Conservation (phyloP, 2,113 vertebrate genomes). For the Tyrannus savana region DNA sequence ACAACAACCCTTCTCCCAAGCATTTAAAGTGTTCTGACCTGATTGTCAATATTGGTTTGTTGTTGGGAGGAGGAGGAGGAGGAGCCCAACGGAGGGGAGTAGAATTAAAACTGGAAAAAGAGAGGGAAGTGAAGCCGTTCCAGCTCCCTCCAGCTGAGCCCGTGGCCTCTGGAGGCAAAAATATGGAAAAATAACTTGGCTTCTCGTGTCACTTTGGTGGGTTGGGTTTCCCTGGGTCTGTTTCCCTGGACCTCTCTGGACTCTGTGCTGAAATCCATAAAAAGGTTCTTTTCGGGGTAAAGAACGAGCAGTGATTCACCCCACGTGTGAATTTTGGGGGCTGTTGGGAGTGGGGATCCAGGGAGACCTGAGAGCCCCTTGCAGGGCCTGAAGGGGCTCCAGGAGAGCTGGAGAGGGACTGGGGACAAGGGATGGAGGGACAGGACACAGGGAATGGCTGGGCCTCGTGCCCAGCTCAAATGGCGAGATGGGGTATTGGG, state of each 20-base stretch:
- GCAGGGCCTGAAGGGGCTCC: neutral
- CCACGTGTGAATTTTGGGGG: accelerated
- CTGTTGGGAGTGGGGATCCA: neutral
- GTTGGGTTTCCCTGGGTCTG: neutral
- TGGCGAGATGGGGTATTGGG: too few species aligned
- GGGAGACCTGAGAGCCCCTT: neutral
- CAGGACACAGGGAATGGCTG: neutral
- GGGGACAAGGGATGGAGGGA: neutral
- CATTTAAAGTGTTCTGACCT: neutral
- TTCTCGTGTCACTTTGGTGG: accelerated
- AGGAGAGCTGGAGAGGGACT: neutral
- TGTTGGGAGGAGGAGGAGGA: neutral
- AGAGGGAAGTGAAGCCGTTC: neutral
- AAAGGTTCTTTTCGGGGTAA: accelerated
- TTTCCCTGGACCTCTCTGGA: neutral
- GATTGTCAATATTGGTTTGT: accelerated
- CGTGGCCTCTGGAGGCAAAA: neutral
- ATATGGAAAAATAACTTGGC: neutral
- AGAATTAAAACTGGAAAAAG: neutral
- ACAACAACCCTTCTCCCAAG: neutral
- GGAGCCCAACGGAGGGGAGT: accelerated
- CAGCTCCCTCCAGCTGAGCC: neutral
- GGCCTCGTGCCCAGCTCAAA: too few species aligned
- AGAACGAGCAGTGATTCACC: neutral
- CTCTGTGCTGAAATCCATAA: accelerated